Conservation (phyloP, 2,113 vertebrate species). For the Crotalus viridis region DNA sequence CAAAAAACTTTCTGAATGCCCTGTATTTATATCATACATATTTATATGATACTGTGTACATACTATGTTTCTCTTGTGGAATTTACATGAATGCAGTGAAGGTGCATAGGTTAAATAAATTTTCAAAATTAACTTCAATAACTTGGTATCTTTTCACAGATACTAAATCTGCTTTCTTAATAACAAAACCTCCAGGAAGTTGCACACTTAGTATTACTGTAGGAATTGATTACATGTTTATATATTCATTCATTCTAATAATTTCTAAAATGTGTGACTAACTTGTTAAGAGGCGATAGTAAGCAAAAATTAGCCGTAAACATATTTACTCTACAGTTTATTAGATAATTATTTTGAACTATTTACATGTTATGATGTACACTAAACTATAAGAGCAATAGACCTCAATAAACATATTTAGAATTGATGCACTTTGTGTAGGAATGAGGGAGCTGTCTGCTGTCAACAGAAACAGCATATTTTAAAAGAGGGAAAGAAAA, state of each 20-base stretch:
- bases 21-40: background rate
- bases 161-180: slow-evolving; percentile 6
- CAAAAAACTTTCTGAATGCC: background rate
- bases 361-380: background rate
- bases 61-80: background rate
- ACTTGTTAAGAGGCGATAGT: background rate
- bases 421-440: background rate
- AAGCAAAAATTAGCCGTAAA: background rate
- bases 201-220: background rate
- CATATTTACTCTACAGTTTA: background rate
- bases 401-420: background rate
- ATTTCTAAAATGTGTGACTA: background rate
- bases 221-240: background rate
- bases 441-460: background rate
- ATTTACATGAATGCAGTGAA: background rate
- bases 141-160: background rate
- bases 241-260: background rate
- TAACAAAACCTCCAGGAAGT: background rate
- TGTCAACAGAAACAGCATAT: background rate
- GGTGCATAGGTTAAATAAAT: background rate
- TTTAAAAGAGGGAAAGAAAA: background rate
- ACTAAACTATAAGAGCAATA: background rate
- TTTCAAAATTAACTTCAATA: background rate
- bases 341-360: background rate
- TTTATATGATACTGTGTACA: background rate